Evolutionary conservation across 1,140 invertebrate genomes (phyloP).

Genomic region (Drosophila asahinai): DNA sequence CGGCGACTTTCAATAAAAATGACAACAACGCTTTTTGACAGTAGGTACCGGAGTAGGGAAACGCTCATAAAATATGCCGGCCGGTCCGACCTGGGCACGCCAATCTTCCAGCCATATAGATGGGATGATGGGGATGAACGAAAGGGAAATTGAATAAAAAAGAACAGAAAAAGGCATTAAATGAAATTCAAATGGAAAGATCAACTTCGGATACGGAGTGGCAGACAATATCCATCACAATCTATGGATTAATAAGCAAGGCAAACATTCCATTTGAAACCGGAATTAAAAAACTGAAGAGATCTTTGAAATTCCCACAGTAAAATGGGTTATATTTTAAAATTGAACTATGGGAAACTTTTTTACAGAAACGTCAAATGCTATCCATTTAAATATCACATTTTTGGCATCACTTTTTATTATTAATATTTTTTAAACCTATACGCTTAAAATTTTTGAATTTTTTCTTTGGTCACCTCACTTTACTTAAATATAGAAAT

Average conservation of each 20-base stretch:
- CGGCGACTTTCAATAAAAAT: conserved; percentile 69
- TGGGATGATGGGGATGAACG: conserved; percentile 37
- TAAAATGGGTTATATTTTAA: background rate
- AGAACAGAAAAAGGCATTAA: conserved; percentile 44
- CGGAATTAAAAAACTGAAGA: background rate
- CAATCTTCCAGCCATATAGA: conserved; percentile 54
- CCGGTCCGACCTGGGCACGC: conserved; percentile 35
- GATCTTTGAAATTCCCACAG: conserved; percentile 5
- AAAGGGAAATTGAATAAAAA: conserved; percentile 56
- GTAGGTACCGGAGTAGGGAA: conserved; percentile 33
- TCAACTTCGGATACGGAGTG: conserved; percentile 37
- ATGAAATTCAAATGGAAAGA: conserved; percentile 60
- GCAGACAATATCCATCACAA: background rate
- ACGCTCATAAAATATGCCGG: conserved; percentile 62
- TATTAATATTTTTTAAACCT: background rate
- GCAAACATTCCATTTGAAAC: conserved; percentile 6
- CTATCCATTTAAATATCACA: background rate
- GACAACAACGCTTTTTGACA: conserved; percentile 72
- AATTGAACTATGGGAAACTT: background rate
- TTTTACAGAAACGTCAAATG: background rate
- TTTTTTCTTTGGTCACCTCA: background rate
- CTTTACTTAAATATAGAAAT: background rate
- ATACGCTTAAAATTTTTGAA: background rate
- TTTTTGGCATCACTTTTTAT: background rate
- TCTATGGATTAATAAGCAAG: conserved; percentile 20